Evolutionary conservation across 2,888 invertebrate species (phyloP).

Genomic region (Catocala fraxini): DNA sequence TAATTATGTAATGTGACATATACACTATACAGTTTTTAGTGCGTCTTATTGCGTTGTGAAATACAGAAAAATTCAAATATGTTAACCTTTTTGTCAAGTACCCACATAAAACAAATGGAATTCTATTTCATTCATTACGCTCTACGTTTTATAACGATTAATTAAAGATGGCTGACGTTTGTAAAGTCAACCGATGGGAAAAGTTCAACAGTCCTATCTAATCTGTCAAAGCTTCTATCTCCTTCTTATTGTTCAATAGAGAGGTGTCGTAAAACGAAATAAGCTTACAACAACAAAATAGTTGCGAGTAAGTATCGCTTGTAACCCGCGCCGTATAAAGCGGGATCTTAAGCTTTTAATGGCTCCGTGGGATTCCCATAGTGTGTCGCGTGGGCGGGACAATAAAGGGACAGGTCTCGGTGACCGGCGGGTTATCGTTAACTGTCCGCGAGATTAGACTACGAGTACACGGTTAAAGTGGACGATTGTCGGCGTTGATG

Average conservation of each 20-base stretch:
- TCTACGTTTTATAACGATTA: too few species aligned
- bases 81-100: too few species aligned
- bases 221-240: not conserved
- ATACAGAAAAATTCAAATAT: too few species aligned
- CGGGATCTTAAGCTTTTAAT: conserved; percentile 12
- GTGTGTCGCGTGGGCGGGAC: conserved; percentile 36
- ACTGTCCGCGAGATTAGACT: conserved; percentile 44
- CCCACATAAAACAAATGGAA: too few species aligned
- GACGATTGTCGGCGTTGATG: conserved; percentile 30
- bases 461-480: conserved; percentile 38
- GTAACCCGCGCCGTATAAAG: conserved; percentile 1
- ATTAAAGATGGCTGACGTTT: too few species aligned
- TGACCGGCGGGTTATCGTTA: conserved; percentile 36
- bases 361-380: conserved; percentile 9
- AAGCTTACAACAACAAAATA: not conserved
- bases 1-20: too few species aligned
- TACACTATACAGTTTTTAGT: too few species aligned
- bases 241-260: not conserved
- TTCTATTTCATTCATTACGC: too few species aligned
- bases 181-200: too few species aligned
- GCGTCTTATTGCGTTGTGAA: too few species aligned
- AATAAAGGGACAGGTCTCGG: conserved; percentile 36
- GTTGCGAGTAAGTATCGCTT: not conserved
- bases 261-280: not conserved
- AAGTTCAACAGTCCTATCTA: not conserved